phyloP scores from a whole-genome alignment of 2,888 invertebrate species.

The Eupithecia exiguata region DNA sequence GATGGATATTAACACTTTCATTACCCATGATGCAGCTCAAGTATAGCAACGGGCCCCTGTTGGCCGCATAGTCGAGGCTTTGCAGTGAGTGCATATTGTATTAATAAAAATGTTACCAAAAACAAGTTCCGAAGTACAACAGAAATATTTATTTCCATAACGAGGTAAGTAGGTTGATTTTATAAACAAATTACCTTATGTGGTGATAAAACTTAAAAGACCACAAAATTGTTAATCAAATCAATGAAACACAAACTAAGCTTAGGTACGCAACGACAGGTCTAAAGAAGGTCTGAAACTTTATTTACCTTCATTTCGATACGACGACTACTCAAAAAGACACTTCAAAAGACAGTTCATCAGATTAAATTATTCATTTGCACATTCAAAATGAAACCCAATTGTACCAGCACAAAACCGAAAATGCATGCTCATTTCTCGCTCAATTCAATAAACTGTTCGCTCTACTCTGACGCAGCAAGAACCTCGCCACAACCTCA shows the following conservation, averaged over 20 bases:
- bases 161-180: not conserved
- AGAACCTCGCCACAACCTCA: constrained; percentile 30
- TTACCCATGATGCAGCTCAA: too few species aligned
- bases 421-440: constrained; percentile 11
- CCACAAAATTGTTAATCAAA: not conserved
- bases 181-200: not conserved
- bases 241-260: not conserved
- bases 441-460: constrained; percentile 29
- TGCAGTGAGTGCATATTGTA: too few species aligned
- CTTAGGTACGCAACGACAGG: not conserved
- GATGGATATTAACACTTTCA: not conserved
- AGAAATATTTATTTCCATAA: too few species aligned
- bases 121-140: too few species aligned
- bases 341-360: not conserved
- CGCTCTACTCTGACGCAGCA: constrained; percentile 27
- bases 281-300: not conserved
- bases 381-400: constrained; percentile 2
- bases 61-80: too few species aligned
- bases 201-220: not conserved
- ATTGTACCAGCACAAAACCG: constrained; percentile 5
- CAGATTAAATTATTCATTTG: not conserved
- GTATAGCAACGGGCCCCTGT: too few species aligned
- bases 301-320: not conserved
- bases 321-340: not conserved
- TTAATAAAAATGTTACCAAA: too few species aligned